phyloP scores from a whole-genome alignment of 2,888 invertebrate species.

The Amphipyra berbera region DNA sequence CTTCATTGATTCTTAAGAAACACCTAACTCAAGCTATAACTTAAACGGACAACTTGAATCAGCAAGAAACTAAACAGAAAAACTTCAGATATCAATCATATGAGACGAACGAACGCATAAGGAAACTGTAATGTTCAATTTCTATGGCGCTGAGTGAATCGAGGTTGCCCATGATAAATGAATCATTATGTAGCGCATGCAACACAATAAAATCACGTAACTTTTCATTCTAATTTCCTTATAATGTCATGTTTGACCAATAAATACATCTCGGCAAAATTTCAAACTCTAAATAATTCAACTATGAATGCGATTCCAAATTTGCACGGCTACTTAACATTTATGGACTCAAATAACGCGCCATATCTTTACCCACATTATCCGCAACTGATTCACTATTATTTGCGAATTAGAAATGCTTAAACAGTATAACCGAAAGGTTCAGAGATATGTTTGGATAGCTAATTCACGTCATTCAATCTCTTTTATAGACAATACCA shows the following conservation, averaged over 20 bases:
- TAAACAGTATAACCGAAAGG: conserved; percentile 47
- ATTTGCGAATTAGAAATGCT: conserved; percentile 38
- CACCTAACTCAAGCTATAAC: conserved; percentile 43
- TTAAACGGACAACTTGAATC: conserved; percentile 35
- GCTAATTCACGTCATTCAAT: conserved; percentile 56
- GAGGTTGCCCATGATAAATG: conserved; percentile 44
- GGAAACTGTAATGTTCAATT: conserved; percentile 36
- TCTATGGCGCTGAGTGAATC: conserved; percentile 30
- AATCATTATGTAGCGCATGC: conserved; percentile 17
- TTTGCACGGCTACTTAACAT: conserved; percentile 71
- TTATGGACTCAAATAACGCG: conserved; percentile 72
- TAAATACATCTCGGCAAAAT: conserved; percentile 39
- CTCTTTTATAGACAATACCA: conserved; percentile 7
- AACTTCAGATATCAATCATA: conserved; percentile 49
- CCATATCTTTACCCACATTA: conserved; percentile 62
- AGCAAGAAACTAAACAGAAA: conserved; percentile 41
- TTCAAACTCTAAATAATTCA: conserved; percentile 37
- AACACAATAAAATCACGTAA: conserved; percentile 52
- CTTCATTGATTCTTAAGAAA: conserved; percentile 49
- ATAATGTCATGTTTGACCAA: conserved; percentile 53
- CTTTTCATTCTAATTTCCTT: conserved; percentile 51
- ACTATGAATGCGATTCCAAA: conserved; percentile 22
- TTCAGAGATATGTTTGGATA: conserved; percentile 8
- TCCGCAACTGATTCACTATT: conserved; percentile 55
- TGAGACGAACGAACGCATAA: conserved; percentile 35